Evolutionary conservation across 2,797 vertebrate species (phyloP).

Genomic region (Pogoniulus pusillus): DNA sequence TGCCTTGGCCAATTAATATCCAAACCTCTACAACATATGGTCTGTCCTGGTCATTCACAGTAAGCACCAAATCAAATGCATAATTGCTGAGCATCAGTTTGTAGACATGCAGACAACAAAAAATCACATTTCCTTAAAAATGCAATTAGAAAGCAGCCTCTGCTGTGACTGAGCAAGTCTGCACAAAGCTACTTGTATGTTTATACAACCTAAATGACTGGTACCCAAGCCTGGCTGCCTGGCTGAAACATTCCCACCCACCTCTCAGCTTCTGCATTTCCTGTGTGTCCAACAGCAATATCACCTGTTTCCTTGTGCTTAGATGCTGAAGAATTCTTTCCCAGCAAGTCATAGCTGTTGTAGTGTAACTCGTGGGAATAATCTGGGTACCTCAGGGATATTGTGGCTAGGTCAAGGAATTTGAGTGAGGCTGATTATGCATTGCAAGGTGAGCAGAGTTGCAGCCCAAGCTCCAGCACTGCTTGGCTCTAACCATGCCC

Average conservation of each 20-base stretch:
- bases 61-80: background rate
- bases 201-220: background rate
- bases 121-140: background rate
- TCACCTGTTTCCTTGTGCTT: background rate
- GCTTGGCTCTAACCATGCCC: background rate
- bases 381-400: slow-evolving; percentile 8
- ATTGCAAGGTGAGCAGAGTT: background rate
- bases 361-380: background rate
- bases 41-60: background rate
- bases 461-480: background rate
- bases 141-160: background rate
- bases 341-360: slow-evolving; percentile 51
- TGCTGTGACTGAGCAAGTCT: background rate
- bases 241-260: slow-evolving; percentile 5
- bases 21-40: too few species aligned
- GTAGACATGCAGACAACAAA: background rate
- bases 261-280: background rate
- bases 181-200: background rate
- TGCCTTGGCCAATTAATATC: too few species aligned
- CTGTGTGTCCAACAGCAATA: background rate
- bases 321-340: slow-evolving; percentile 44
- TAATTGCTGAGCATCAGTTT: background rate
- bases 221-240: background rate
- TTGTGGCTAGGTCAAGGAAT: slow-evolving; percentile 17
- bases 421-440: background rate